A percentile compares a stretch with the other conserved stretches of the same genome.
Evolutionary conservation across 2,113 vertebrate species (phyloP).

Genomic region (Gopherus flavomarginatus): DNA sequence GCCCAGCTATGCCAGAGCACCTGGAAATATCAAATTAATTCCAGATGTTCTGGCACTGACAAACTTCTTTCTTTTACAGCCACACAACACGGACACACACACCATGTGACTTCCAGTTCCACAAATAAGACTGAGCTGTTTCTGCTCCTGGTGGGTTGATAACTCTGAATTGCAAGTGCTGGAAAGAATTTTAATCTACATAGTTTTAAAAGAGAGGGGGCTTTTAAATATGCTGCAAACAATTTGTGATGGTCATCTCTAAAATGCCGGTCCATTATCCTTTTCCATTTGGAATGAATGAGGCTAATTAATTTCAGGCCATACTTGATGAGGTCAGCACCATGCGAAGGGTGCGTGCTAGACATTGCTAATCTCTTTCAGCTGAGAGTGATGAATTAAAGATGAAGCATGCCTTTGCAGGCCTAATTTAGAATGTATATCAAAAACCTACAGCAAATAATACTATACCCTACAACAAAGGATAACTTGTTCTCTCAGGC

Average conservation of each 20-base stretch:
- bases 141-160: slow-evolving; percentile 60
- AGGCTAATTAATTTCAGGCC: slow-evolving; percentile 89
- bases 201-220: slow-evolving; percentile 65
- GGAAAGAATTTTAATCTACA: slow-evolving; percentile 81
- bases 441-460: slow-evolving; percentile 86
- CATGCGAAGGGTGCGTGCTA: slow-evolving; percentile 84
- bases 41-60: slow-evolving; percentile 65
- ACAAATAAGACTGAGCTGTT: slow-evolving; percentile 39
- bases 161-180: slow-evolving; percentile 72
- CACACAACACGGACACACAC: background rate
- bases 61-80: slow-evolving; percentile 49
- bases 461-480: slow-evolving; percentile 83
- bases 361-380: slow-evolving; percentile 89
- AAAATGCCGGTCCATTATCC: slow-evolving; percentile 84
- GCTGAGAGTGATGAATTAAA: slow-evolving; percentile 89
- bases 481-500: slow-evolving; percentile 83
- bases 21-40: slow-evolving; percentile 75
- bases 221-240: slow-evolving; percentile 83
- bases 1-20: slow-evolving; percentile 61
- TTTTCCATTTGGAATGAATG: slow-evolving; percentile 87
- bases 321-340: slow-evolving; percentile 89
- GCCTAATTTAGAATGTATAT: slow-evolving; percentile 88
- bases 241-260: slow-evolving; percentile 85
- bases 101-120: slow-evolving; percentile 36
- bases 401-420: slow-evolving; percentile 87